Evolutionary conservation across 2,888 invertebrate genomes (phyloP), one percentile per base, ranked within the genome.

Genomic region (Heteropelma amictum): DNA sequence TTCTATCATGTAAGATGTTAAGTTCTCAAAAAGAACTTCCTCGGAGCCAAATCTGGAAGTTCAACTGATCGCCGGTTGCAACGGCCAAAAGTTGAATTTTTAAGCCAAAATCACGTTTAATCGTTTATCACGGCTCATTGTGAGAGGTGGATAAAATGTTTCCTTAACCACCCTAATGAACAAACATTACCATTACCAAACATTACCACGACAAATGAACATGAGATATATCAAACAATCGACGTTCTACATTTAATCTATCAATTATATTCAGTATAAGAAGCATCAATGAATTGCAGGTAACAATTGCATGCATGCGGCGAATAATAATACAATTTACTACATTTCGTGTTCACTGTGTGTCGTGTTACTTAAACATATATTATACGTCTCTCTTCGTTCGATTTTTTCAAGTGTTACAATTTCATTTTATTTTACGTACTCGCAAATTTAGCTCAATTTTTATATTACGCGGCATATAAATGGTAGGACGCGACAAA

Each of bases 281-380:
- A 69, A 69, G 64, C 68, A 35, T 26, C 54, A 40, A 64, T 30
- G 71, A 38, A 53, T 72, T 63, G 23, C n/a, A n/a, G n/a, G n/a
- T 45, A 47, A 73, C 56, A 69, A 38, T 69, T 45, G 51, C 69
- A 38, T 74, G 58, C 69, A 53, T 58, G 51, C 69, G 28, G 69
- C 40, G 21, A 28, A 45, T 19, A 26, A 68, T 40, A 19, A 12
- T 33, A 51, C 42, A 28, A 33, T 10, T 8, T 30, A 30, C 40
- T 53, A 42, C 42, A 38, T 12, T 28, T 42, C 28, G 49, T 33
- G 35, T 38, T 12, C 21, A 23, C 12, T 54, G 56, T 63, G 47
- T 14, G 42, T 28, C 33, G 42, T 64, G 58, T 30, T 42, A 51
- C 35, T 53, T 33, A 14, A 49, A 58, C 40, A 38, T 14, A 40